These are phyloP conservation scores for Corvus hawaiiensis DNA, from an alignment of 2,113 vertebrate species.

Conservation along the genomic window DNA sequence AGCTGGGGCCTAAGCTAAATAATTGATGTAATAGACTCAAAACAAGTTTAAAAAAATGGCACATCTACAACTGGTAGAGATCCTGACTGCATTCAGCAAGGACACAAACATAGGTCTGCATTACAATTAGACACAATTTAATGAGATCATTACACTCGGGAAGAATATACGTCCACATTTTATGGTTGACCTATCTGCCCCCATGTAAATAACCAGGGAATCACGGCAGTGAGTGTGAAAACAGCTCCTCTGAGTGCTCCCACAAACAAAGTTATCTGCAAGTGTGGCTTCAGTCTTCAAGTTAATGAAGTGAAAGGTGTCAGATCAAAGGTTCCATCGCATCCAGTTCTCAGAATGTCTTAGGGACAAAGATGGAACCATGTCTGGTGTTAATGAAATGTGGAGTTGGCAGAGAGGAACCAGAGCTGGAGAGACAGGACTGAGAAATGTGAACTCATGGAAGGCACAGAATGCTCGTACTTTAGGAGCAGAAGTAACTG, in stretches of 20 bases:
- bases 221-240: not conserved
- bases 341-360: not conserved
- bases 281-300: not conserved
- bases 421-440: not conserved
- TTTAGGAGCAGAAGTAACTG: not conserved
- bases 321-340: not conserved
- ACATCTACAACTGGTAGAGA: not conserved
- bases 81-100: not conserved
- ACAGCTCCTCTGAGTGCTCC: not conserved
- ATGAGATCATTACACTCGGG: not conserved
- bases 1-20: not conserved
- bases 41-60: not conserved
- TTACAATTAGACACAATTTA: not conserved
- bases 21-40: not conserved
- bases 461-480: not conserved
- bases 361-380: not conserved
- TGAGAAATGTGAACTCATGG: not conserved
- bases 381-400: not conserved
- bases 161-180: not conserved
- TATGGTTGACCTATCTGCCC: not conserved
- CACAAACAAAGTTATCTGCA: not conserved
- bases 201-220: not conserved
- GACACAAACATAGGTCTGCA: not conserved
- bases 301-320: constrained; percentile 6
- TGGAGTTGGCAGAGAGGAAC: not conserved